Base-by-base conservation (phyloP, 2,797 vertebrate genomes). In the Chelmon rostratus region DNA sequence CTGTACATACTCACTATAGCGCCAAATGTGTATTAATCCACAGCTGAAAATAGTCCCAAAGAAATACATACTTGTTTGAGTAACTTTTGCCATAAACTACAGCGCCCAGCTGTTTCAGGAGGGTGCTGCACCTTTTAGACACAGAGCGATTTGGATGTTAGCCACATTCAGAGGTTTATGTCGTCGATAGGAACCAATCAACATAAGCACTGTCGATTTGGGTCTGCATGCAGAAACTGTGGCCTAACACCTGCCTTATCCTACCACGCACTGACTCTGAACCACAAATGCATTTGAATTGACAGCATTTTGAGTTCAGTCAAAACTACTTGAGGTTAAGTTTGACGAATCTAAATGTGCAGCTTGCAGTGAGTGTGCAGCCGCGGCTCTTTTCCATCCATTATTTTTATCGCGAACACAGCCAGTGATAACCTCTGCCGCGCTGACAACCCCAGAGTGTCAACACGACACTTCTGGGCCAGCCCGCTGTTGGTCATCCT, bases 401-500 rank as follows among this genome's bases (percentile, higher is more conserved):
- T 76, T 81, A 79, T 85, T 83, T 77, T 73, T 78, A 83, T 87
- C 81, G 19, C 40, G 44, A 79, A 78, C 84, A 80, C 69, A 62
- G 82, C 74, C 78, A 64, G 79, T 18, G 73, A 79, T 83, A 77
- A 80, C 83, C 73, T 79, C 71, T 54, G 61, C 49, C 64, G 68
- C 53, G 72, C 75, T 46, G 65, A 54, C 46, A 56, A 76, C 76
- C 64, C 64, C 16, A 42, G 37, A 68, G 65, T 31, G 74, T 86
- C 84, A 70, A 75, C 57, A 66, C 18, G 78, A 79, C 76, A 73
- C 72, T 62, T 58, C 56, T 64, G 33, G 57, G 54, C 23, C 10
- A 38, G 12, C 56, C 54, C 47, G 25, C 74, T 40, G 68, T 35
- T 23, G 57, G 21, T 57, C 63, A n/a, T 67, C 44, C 31, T 1